Percentiles rank a stretch among this genome's conserved stretches.
These are phyloP conservation scores for Clarias gariepinus DNA, from an alignment of 2,113 vertebrate species.

Conservation along the genomic window DNA sequence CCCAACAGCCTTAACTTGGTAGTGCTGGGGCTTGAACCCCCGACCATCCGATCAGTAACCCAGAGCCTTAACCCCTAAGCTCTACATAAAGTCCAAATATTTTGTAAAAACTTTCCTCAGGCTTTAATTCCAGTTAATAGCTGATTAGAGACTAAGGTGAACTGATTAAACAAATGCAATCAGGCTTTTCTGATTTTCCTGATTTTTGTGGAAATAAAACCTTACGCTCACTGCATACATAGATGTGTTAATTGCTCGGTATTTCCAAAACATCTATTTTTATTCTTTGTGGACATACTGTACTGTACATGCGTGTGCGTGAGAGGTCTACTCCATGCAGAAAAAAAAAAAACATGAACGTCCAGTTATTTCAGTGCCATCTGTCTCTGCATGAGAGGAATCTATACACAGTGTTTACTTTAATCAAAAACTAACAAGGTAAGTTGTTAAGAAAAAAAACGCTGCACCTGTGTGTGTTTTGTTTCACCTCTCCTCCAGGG, in stretches of 20 bases:
- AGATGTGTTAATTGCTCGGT: not conserved
- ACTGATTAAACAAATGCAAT: too few species aligned
- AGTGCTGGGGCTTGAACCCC: too few species aligned
- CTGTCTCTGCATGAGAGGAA: not conserved
- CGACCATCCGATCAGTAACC: too few species aligned
- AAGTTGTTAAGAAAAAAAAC: not conserved
- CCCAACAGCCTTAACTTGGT: too few species aligned
- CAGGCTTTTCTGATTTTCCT: too few species aligned
- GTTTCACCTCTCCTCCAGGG: not conserved
- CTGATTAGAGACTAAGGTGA: too few species aligned
- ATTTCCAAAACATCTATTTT: not conserved
- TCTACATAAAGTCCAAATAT: too few species aligned
- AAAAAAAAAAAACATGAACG: not conserved
- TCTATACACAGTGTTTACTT: not conserved
- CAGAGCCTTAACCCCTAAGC: too few species aligned
- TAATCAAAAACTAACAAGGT: not conserved
- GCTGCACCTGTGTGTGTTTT: not conserved
- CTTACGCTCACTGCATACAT: not conserved
- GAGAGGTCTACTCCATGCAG: not conserved
- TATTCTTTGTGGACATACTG: too few species aligned
- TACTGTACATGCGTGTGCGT: not conserved
- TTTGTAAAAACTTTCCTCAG: too few species aligned
- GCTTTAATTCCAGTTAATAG: too few species aligned
- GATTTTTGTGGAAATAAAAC: too few species aligned
- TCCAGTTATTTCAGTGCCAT: not conserved